Conservation (phyloP, 2,888 invertebrate species). For the Silvanus unidentatus region DNA sequence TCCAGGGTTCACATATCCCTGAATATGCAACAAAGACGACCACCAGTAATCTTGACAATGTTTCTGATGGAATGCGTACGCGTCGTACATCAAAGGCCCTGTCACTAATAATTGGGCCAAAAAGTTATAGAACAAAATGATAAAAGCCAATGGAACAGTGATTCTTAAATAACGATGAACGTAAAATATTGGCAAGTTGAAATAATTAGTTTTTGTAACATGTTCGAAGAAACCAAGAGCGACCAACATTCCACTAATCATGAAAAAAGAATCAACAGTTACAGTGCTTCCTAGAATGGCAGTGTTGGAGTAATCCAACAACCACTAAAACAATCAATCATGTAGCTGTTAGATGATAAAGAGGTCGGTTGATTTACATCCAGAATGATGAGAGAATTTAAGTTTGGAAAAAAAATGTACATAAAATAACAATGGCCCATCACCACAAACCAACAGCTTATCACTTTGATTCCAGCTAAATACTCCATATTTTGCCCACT, state of each 20-base stretch:
- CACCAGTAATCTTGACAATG: conserved; percentile 43
- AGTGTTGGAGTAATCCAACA: conserved; percentile 27
- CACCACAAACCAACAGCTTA: conserved; percentile 49
- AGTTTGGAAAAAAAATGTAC: conserved; percentile 19
- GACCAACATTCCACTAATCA: conserved; percentile 55
- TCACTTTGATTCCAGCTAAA: conserved; percentile 45
- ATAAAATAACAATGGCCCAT: conserved; percentile 44
- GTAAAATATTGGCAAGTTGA: conserved; percentile 41
- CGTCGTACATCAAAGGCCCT: conserved; percentile 44
- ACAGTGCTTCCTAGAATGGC: conserved; percentile 46
- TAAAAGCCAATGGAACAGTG: conserved; percentile 47
- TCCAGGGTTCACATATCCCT: conserved; percentile 35
- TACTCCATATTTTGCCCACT: conserved; percentile 38
- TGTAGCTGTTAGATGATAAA: background rate
- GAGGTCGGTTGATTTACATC: conserved; percentile 20
- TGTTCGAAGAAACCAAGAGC: conserved; percentile 43
- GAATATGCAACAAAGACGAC: conserved; percentile 41
- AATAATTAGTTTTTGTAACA: conserved; percentile 31
- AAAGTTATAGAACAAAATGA: conserved; percentile 45
- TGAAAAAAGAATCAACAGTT: conserved; percentile 59
- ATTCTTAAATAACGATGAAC: conserved; percentile 47
- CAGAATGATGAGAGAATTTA: conserved; percentile 24
- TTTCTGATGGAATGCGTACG: conserved; percentile 18
- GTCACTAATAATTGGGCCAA: conserved; percentile 43
- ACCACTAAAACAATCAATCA: conserved; percentile 38